A percentile compares a stretch with the other conserved stretches of the same genome.
Conservation (phyloP, 2,797 vertebrate genomes). For the Molossus molossus region DNA sequence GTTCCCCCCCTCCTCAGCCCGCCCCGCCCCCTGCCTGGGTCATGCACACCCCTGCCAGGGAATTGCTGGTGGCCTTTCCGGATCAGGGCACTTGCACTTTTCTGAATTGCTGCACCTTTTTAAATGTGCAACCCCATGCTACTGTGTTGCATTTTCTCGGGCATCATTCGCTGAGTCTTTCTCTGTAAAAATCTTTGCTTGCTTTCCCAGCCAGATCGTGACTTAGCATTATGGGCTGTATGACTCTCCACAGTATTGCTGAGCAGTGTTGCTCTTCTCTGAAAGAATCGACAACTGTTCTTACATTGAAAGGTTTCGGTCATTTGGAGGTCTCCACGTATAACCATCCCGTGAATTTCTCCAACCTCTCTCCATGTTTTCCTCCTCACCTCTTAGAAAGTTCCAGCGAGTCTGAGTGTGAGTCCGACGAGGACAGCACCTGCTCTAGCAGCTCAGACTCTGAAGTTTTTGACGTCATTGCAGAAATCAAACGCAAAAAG, state of each 20-base stretch:
- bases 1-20: not conserved
- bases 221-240: not conserved
- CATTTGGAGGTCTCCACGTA: not conserved
- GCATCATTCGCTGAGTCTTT: not conserved
- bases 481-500: slow-evolving; percentile 99
- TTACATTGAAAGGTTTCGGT: not conserved
- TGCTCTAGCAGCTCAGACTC: slow-evolving; percentile 97
- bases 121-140: not conserved
- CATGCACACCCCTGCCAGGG: not conserved
- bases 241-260: not conserved
- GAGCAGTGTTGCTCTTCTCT: not conserved
- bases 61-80: not conserved
- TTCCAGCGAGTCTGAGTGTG: slow-evolving; percentile 97
- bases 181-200: slow-evolving; percentile 19
- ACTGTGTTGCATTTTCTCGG: not conserved
- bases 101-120: not conserved
- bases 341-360: not conserved
- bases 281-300: not conserved
- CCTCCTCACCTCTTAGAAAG: slow-evolving; percentile 88
- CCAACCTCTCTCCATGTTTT: not conserved
- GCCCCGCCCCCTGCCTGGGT: rapidly evolving
- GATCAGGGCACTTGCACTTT: not conserved
- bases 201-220: not conserved
- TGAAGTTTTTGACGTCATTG: slow-evolving; percentile 98
- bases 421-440: slow-evolving; percentile 96